Conservation (phyloP, 1,140 invertebrate genomes). For the Drosophila pruinosa region DNA sequence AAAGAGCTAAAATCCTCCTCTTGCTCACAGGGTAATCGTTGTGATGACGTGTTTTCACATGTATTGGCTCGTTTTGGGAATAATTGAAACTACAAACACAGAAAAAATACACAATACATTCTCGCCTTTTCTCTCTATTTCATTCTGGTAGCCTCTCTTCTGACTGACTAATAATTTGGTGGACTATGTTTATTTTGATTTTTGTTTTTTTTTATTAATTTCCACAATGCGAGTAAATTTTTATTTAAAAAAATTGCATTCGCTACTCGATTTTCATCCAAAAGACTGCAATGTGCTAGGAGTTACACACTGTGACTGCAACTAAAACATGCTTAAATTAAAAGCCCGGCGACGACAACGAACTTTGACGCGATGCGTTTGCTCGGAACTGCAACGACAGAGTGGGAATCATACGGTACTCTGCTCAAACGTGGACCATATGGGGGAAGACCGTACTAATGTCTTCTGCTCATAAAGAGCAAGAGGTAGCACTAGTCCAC, state of each 20-base stretch:
- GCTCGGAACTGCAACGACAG: slow-evolving; percentile 53
- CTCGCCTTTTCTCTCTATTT: background rate
- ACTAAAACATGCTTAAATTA: too few relatives aligned
- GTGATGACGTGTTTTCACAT: slow-evolving; percentile 63
- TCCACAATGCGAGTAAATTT: too few relatives aligned
- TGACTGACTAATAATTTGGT: background rate
- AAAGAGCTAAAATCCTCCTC: slow-evolving; percentile 42
- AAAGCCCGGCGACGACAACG: background rate
- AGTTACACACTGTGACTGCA: too few relatives aligned
- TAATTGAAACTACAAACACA: slow-evolving; percentile 29
- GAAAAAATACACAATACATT: too few relatives aligned
- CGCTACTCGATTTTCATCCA: too few relatives aligned
- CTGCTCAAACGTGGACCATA: slow-evolving; percentile 61
- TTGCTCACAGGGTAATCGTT: slow-evolving; percentile 23
- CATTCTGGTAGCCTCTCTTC: background rate
- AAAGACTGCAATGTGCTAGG: too few relatives aligned
- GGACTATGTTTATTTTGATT: slow-evolving; percentile 23
- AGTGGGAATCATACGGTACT: slow-evolving; percentile 61
- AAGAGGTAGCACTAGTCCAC: background rate
- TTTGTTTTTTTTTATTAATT: background rate
- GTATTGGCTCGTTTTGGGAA: slow-evolving; percentile 1
- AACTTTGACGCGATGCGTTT: slow-evolving; percentile 39
- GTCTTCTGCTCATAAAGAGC: slow-evolving; percentile 16
- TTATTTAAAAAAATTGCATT: too few relatives aligned
- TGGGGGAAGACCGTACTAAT: slow-evolving; percentile 14